A percentile compares a stretch with the other conserved stretches of the same genome.
These are phyloP conservation scores for Tylochromis polylepis DNA, from an alignment of 2,113 vertebrate genomes.

Conservation along the genomic window DNA sequence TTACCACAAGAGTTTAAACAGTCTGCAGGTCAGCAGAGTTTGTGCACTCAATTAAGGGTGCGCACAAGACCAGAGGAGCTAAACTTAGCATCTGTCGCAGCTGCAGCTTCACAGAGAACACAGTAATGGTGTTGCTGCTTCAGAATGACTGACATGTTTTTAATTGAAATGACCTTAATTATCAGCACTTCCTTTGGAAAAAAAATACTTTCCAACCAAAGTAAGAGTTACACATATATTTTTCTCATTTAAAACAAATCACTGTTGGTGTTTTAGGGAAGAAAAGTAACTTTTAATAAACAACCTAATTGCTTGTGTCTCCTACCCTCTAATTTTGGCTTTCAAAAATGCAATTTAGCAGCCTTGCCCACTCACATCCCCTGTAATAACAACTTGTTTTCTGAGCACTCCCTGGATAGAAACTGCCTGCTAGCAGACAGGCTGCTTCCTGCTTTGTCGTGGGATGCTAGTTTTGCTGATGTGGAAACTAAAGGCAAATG, in stretches of 20 bases:
- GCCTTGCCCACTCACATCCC: slow-evolving; percentile 23
- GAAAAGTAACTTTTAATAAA: slow-evolving; percentile 23
- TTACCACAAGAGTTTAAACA: slow-evolving; percentile 20
- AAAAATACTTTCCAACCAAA: neutral
- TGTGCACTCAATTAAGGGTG: slow-evolving; percentile 31
- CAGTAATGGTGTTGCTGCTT: neutral
- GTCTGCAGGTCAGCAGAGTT: slow-evolving; percentile 53
- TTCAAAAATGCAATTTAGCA: slow-evolving; percentile 12
- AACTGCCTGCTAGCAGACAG: neutral
- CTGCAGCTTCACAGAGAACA: slow-evolving; percentile 24
- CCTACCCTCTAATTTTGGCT: slow-evolving; percentile 50
- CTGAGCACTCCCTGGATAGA: slow-evolving; percentile 3
- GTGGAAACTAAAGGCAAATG: neutral
- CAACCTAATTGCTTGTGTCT: slow-evolving; percentile 26
- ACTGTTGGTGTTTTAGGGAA: neutral
- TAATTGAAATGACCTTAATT: neutral
- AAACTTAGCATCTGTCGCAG: slow-evolving; percentile 30
- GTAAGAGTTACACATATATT: neutral
- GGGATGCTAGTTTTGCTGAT: neutral
- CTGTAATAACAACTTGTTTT: slow-evolving; percentile 39
- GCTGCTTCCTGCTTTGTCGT: slow-evolving; percentile 3
- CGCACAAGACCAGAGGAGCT: slow-evolving; percentile 26
- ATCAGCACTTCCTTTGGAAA: neutral
- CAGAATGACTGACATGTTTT: neutral
- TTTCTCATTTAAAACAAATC: neutral